phyloP scores from a whole-genome alignment of 2,888 invertebrate species.

The Mesochorus sp. region DNA sequence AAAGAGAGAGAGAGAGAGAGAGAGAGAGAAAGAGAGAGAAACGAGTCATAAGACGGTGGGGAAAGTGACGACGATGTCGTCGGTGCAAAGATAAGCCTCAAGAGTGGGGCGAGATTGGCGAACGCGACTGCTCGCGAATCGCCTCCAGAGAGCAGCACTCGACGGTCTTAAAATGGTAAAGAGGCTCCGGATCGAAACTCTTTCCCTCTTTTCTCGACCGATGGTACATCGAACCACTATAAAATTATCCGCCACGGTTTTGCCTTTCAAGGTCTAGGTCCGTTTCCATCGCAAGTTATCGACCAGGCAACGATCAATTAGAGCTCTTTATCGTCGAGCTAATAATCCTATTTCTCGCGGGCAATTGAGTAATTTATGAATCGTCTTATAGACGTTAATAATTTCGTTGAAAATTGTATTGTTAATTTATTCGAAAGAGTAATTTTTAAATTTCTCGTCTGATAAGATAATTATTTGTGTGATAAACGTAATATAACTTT shows the following conservation, averaged over 20 bases:
- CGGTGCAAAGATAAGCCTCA: slow-evolving; percentile 1
- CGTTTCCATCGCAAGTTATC: background rate
- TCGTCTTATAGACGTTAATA: too few species aligned
- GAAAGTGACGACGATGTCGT: background rate
- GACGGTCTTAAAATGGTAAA: background rate
- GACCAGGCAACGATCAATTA: background rate
- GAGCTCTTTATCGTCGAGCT: background rate
- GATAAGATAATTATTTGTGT: too few species aligned
- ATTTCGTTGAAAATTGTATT: too few species aligned
- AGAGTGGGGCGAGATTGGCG: slow-evolving; percentile 22
- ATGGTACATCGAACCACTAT: background rate
- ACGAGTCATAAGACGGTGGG: slow-evolving; percentile 5
- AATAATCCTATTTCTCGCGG: too few species aligned
- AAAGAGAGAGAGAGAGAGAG: background rate
- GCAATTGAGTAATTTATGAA: too few species aligned
- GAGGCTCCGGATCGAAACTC: background rate
- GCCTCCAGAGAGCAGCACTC: slow-evolving; percentile 50
- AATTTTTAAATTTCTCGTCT: too few species aligned
- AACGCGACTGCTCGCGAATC: slow-evolving; percentile 1
- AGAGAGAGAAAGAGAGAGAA: slow-evolving; percentile 14
- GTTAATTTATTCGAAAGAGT: too few species aligned
- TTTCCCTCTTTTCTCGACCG: slow-evolving; percentile 12
- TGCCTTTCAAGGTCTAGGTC: slow-evolving; percentile 19
- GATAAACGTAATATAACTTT: too few species aligned
- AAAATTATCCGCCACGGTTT: background rate